phyloP scores from a whole-genome alignment of 2,888 invertebrate genomes.

The Polyommatus iphigenia region DNA sequence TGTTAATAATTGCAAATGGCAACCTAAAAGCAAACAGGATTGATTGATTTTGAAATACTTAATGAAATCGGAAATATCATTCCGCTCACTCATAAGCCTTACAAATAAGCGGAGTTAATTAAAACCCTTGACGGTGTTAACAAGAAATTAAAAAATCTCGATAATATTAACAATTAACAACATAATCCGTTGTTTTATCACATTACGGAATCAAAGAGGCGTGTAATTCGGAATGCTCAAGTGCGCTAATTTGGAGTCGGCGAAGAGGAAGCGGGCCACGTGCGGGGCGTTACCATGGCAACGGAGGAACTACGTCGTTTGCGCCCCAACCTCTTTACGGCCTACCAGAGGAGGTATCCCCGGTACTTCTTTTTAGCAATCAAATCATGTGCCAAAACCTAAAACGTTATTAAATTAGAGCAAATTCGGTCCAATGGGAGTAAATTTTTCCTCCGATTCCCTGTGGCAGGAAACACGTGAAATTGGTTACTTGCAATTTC shows the following conservation, averaged over 20 bases:
- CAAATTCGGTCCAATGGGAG: background rate
- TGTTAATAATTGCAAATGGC: background rate
- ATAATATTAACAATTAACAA: background rate
- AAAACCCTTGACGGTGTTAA: background rate
- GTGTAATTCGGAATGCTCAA: conserved; percentile 47
- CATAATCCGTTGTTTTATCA: conserved; percentile 16
- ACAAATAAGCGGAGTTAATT: background rate
- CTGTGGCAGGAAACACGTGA: background rate
- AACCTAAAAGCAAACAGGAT: background rate
- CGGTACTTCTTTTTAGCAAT: conserved; percentile 22
- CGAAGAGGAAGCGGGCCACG: conserved; percentile 57
- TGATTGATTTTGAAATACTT: background rate
- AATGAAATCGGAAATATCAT: background rate
- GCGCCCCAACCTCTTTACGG: conserved; percentile 51
- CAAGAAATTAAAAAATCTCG: background rate
- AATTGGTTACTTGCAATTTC: background rate
- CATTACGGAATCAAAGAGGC: conserved; percentile 44
- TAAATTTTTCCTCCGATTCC: background rate
- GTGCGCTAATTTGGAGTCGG: conserved; percentile 58
- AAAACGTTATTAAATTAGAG: background rate
- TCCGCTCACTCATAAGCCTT: background rate
- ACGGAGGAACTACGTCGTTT: conserved; percentile 73
- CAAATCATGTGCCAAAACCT: background rate
- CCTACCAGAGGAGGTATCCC: conserved; percentile 29
- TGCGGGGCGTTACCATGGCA: conserved; percentile 73